Percentiles rank a stretch among this genome's conserved stretches.
Conservation (phyloP, 2,113 vertebrate species). For the Callopanchax toddi region DNA sequence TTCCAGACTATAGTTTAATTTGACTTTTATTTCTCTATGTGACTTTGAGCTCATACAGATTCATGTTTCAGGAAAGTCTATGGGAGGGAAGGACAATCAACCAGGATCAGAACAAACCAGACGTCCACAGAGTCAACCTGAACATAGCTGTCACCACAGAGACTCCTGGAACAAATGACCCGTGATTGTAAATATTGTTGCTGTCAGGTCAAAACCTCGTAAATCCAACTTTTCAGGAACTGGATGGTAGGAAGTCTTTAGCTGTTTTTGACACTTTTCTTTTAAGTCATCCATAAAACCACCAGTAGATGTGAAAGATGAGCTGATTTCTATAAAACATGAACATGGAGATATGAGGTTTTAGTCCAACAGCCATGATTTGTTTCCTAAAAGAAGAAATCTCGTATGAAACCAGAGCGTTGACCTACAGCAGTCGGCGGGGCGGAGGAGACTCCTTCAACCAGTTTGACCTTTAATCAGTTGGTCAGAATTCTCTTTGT, state of each 20-base stretch:
- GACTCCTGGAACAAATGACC: not conserved
- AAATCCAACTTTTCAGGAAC: too few species aligned
- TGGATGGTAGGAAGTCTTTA: too few species aligned
- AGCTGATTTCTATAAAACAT: too few species aligned
- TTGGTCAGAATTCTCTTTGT: not conserved
- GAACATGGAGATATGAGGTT: too few species aligned
- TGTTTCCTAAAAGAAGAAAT: not conserved
- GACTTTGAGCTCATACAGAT: not conserved
- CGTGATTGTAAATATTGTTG: conserved; percentile 15
- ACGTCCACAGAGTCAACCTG: conserved; percentile 40
- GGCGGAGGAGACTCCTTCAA: conserved; percentile 18
- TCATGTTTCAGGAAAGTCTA: conserved; percentile 25
- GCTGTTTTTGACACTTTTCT: too few species aligned
- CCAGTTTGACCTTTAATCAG: not conserved
- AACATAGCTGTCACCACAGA: conserved; percentile 16
- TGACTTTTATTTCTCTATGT: too few species aligned
- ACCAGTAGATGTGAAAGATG: too few species aligned
- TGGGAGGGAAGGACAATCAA: conserved; percentile 21
- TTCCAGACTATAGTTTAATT: not conserved
- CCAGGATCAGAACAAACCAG: conserved; percentile 58
- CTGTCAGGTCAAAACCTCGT: too few species aligned
- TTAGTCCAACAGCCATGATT: too few species aligned
- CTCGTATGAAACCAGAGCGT: conserved; percentile 29
- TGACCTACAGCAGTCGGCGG: not conserved
- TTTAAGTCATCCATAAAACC: too few species aligned